Base-by-base conservation (phyloP, 2,113 vertebrate genomes). In the Saccopteryx bilineata region DNA sequence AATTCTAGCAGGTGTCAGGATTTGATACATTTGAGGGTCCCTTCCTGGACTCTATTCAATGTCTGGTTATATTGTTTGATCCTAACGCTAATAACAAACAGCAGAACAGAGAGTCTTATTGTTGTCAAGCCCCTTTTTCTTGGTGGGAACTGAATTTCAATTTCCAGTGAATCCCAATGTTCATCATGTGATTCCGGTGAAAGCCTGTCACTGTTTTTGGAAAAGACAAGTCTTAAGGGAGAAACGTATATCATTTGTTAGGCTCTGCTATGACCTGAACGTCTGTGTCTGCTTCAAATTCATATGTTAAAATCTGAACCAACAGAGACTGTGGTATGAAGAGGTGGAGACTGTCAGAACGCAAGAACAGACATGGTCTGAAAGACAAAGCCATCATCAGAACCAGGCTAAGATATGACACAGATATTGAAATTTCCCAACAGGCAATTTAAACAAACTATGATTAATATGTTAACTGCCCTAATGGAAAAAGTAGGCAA, bases 351-450 rank as follows among this genome's bases (percentile, higher is more conserved):
- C n/a, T 46, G 18, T 58, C 39, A 91, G 18, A 65, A 89, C 28
- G 21, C 14, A 90, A 74, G 48, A 88, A 93, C 14, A 68, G 68
- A 69, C 46, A 50, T 9, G 81, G 1, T 24, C 17, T 71, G 12
- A 60, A 83, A 79, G 33, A 66, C 19, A 87, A 65, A 76, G 46
- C 81, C 91, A 68, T 63, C 69, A 78, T 15, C n/a, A 28, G 74
- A 93, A 56, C 23, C 31, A 87, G 46, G 63, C 24, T 61, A 60
- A 50, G 21, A 23, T 78, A 71, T 76, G 72, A 90, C 46, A 79
- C n/a, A 90, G 52, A 65, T 93, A 18, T 58, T 71, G 71, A 39
- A 93, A 80, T 89, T 84, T 85, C 75, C 65, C 86, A 91, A 71
- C 68, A 85, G 9, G 14, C 7, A 72, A 79, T 75, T 68, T 28